phyloP scores from a whole-genome alignment of 2,888 invertebrate genomes.

The Lepidochitona cinerea region DNA sequence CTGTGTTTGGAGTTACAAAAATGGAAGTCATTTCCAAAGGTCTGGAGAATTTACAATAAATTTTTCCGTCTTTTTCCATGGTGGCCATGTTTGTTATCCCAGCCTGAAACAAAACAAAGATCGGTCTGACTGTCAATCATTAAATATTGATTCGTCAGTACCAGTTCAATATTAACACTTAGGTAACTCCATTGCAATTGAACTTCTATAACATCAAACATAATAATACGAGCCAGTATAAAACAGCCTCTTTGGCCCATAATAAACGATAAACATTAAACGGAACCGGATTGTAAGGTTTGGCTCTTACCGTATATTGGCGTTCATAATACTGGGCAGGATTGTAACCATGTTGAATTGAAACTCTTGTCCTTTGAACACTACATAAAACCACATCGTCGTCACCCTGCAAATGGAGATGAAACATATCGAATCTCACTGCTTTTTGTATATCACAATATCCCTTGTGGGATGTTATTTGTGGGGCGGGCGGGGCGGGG shows the following conservation, averaged over 20 bases:
- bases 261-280: no score
- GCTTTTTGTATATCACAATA: no score
- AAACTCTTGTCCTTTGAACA: not conserved
- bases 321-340: not conserved
- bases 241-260: no score
- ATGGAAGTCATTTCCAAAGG: not conserved
- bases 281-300: no score
- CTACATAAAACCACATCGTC: not conserved
- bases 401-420: not conserved
- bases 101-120: not conserved
- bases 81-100: not conserved
- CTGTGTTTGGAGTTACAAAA: not conserved
- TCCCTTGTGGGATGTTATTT: no score
- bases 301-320: constrained; percentile 1
- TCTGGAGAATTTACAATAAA: not conserved
- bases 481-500: no score
- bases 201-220: no score
- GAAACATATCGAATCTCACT: no score
- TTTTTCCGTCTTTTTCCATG: not conserved
- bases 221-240: no score
- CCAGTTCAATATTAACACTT: not conserved
- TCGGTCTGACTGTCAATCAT: not conserved
- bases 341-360: constrained; percentile 1
- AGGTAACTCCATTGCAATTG: no score
- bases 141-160: not conserved